A percentile compares a stretch with the other conserved stretches of the same genome.
Conservation (phyloP, 2,888 invertebrate species). For the Torymus aiolomorphi region DNA sequence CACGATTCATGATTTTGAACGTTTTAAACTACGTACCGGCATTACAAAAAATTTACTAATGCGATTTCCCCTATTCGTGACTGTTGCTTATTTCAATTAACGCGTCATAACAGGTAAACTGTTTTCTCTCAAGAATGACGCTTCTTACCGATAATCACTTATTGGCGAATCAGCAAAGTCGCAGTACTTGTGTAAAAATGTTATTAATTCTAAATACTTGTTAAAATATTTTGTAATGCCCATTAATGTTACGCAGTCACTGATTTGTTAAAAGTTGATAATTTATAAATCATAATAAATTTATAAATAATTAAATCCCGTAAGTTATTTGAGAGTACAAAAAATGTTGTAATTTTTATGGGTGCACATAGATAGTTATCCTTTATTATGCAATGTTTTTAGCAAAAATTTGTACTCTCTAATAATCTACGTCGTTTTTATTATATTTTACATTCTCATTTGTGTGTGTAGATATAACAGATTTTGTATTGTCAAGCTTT, state of each 20-base stretch:
- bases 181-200: too few species aligned
- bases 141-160: too few species aligned
- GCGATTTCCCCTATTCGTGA: too few species aligned
- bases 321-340: constrained; percentile 24
- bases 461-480: constrained; percentile 17
- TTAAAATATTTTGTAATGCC: constrained; percentile 14
- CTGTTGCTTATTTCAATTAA: too few species aligned
- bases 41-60: constrained; percentile 8
- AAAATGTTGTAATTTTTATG: neutral
- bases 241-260: neutral
- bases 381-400: neutral
- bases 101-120: too few species aligned
- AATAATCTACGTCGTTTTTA: constrained; percentile 14
- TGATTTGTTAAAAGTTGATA: too few species aligned
- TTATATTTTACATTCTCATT: neutral
- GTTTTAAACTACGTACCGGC: neutral
- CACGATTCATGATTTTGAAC: constrained; percentile 1
- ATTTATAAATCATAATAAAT: neutral
- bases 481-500: constrained; percentile 15
- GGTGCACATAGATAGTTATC: neutral
- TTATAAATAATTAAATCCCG: neutral
- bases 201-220: neutral
- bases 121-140: too few species aligned
- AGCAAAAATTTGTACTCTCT: neutral
- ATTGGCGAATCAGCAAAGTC: too few species aligned